Evolutionary conservation across 2,888 invertebrate species (phyloP).

Genomic region (Drosophila putrida): DNA sequence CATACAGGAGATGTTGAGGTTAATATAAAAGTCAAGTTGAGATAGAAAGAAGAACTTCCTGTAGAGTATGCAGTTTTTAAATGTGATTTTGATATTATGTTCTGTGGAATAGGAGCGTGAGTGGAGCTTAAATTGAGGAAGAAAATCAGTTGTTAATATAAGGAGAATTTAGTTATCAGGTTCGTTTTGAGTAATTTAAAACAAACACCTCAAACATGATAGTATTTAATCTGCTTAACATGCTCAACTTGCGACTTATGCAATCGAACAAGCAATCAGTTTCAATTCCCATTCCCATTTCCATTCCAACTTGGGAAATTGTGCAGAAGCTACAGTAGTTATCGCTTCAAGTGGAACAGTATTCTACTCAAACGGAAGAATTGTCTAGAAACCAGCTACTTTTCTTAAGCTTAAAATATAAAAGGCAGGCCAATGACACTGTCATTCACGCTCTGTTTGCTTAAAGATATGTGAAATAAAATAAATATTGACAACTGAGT

Average conservation of each 20-base stretch:
- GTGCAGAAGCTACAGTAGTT: constrained; percentile 12
- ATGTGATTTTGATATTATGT: constrained; percentile 16
- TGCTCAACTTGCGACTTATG: constrained; percentile 13
- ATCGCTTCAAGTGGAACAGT: neutral
- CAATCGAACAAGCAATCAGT: constrained; percentile 6
- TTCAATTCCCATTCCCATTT: neutral
- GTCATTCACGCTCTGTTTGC: constrained; percentile 52
- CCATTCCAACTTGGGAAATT: constrained; percentile 3
- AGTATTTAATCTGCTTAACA: constrained; percentile 22
- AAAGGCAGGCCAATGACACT: constrained; percentile 27
- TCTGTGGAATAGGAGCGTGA: constrained; percentile 3
- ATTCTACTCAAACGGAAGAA: neutral
- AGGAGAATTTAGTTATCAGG: too few relatives aligned
- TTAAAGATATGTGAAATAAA: constrained; percentile 61
- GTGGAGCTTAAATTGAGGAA: neutral
- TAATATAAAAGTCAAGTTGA: neutral
- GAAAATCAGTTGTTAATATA: neutral
- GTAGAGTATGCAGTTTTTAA: neutral
- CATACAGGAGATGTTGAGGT: constrained; percentile 31
- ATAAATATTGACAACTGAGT: constrained; percentile 75
- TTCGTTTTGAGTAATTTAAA: constrained; percentile 1
- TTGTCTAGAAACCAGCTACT: neutral
- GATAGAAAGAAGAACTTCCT: neutral
- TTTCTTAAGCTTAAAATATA: neutral
- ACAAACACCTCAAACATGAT: neutral